Conservation (phyloP, 1,140 invertebrate species). For the Ctenoplectra terminalis region DNA sequence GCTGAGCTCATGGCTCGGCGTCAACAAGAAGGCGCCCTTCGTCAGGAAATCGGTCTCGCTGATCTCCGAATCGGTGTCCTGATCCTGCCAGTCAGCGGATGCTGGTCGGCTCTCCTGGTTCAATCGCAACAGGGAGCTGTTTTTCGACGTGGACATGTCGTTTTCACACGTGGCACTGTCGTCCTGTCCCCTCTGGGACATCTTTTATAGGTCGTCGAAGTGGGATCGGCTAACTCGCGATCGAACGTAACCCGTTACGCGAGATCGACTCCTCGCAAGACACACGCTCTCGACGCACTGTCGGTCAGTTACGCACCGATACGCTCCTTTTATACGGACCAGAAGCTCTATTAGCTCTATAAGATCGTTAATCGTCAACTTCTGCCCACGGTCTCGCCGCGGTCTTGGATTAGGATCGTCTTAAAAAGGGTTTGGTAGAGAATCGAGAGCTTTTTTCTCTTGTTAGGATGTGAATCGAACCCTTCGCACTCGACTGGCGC, state of each 20-base stretch:
- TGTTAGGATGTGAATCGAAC: neutral
- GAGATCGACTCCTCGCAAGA: constrained; percentile 57
- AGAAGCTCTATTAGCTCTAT: too few species aligned
- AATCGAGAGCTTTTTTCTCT: neutral
- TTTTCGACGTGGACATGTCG: constrained; percentile 79
- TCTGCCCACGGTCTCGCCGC: constrained; percentile 10
- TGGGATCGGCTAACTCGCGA: constrained; percentile 50
- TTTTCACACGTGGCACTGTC: constrained; percentile 76
- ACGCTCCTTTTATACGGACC: constrained; percentile 75
- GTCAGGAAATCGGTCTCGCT: constrained; percentile 81
- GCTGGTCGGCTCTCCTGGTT: constrained; percentile 72
- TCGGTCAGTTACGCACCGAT: constrained; percentile 61
- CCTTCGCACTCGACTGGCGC: too few species aligned
- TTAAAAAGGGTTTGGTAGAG: constrained; percentile 7
- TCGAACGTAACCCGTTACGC: constrained; percentile 60
- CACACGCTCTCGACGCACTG: constrained; percentile 70
- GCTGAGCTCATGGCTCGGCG: constrained; percentile 91
- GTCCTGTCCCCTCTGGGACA: constrained; percentile 72
- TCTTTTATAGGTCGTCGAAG: constrained; percentile 75
- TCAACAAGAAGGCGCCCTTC: constrained; percentile 91
- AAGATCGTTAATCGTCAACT: constrained; percentile 27
- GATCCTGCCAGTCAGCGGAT: constrained; percentile 74
- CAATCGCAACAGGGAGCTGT: constrained; percentile 73
- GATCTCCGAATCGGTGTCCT: constrained; percentile 78
- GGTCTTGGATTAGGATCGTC: neutral